A percentile compares a stretch with the other conserved stretches of the same genome.
Evolutionary conservation across 2,888 invertebrate species (phyloP).

Genomic region (Melipona bicolor): DNA sequence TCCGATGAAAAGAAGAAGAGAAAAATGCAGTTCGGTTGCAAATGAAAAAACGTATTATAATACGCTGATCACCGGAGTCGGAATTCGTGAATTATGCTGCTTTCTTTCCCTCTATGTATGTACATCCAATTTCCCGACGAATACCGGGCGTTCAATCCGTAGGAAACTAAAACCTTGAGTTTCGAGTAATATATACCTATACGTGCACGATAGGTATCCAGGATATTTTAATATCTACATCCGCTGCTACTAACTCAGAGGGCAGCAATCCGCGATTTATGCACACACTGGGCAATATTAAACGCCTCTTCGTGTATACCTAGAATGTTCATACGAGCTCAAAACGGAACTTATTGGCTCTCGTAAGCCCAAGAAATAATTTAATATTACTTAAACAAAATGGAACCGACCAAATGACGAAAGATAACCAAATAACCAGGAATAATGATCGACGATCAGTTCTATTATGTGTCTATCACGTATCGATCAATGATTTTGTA

Average conservation of each 20-base stretch:
- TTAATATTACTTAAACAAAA: background rate
- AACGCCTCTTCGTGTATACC: conserved; percentile 33
- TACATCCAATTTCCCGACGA: conserved; percentile 61
- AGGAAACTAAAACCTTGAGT: conserved; percentile 56
- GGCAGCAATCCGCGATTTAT: conserved; percentile 58
- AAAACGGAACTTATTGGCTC: conserved; percentile 23
- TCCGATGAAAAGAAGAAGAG: too few species aligned
- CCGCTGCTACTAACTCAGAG: conserved; percentile 53
- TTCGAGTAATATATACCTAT: conserved; percentile 53
- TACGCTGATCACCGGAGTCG: background rate
- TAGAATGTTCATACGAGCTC: conserved; percentile 7
- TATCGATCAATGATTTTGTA: background rate
- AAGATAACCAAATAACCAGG: background rate
- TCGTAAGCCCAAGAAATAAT: background rate
- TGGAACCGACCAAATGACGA: background rate
- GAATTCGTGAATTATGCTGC: conserved; percentile 47
- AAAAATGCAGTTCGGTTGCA: background rate
- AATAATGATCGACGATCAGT: background rate
- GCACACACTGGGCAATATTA: conserved; percentile 53
- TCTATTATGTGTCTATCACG: background rate
- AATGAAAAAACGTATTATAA: conserved; percentile 22
- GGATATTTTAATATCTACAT: conserved; percentile 68
- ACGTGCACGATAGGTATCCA: conserved; percentile 50
- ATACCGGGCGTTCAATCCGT: conserved; percentile 58
- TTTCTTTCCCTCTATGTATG: conserved; percentile 49